Evolutionary conservation across 30 jellyfish, hydroid and myxozoan genomes (phyloP), one percentile per base, ranked within the genome.

Genomic region (Aurelia sp.): DNA sequence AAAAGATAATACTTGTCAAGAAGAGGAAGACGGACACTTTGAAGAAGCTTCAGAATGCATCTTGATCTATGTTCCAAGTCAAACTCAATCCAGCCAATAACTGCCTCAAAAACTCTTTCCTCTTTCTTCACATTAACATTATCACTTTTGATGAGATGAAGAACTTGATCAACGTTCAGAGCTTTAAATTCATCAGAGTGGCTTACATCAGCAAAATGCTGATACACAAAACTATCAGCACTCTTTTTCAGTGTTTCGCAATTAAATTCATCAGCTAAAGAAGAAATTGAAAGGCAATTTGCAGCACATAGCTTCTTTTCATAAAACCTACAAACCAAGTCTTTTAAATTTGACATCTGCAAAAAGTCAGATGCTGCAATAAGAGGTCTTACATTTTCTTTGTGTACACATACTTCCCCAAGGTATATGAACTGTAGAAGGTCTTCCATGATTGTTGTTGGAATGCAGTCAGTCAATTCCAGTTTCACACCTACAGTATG

Each of bases 191-290:
- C 99, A n/a, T 89, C 89, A 59, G 91, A 95, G 52, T 95, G 95
- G 81, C 97, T 80, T 15, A 95, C 99, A 74, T 88, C 97, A 17
- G 87, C 83, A 81, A 95, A 95, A 75, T 95, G 87, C 53, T 86
- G 74, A 72, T 67, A 86, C 21, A 95, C 80, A 68, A 72, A 95
- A 10, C 79, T 31, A 76, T 95, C 98, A 2, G 99, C 99, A 74
- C 96, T 96, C 57, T 75, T 76, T 35, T 94, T 80, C 27, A 95
- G 74, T 19, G 99, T 53, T 22, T 72, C 78, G 67, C 99, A 95
- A 63, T 90, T 80, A 80, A 95, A 95, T 75, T 95, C 96, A 65
- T 95, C 98, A 21, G 99, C 99, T 35, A 95, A 84, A 33, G 99
- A 63, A 52, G 99, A 96, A 38, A 95, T 95, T 22, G 99, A 95